Evolutionary conservation across 2,797 vertebrate species (phyloP).

Genomic region (Sternotherus odoratus): DNA sequence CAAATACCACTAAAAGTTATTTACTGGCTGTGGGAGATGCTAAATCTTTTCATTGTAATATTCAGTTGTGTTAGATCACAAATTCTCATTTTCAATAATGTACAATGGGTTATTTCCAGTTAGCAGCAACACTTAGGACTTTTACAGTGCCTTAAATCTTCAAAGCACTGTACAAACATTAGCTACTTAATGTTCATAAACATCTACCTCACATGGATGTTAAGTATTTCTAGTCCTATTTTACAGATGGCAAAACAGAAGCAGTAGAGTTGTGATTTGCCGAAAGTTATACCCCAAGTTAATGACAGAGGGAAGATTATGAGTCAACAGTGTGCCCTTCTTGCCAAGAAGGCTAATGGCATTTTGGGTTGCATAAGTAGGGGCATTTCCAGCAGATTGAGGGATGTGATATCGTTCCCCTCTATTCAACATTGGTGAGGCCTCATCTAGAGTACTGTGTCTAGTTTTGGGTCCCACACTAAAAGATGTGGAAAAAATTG

Average conservation of each 20-base stretch:
- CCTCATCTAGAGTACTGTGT: no score
- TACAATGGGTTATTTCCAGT: constrained; percentile 71
- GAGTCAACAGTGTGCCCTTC: no score
- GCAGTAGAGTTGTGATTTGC: constrained; percentile 52
- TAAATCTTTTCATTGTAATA: constrained; percentile 72
- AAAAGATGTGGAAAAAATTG: no score
- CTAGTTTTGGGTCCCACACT: no score
- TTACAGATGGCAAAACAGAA: constrained; percentile 64
- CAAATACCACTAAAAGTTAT: constrained; percentile 72
- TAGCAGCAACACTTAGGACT: constrained; percentile 59
- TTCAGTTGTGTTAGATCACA: constrained; percentile 67
- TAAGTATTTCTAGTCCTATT: constrained; percentile 58
- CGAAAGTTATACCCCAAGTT: constrained; percentile 43
- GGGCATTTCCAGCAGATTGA: no score
- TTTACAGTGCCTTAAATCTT: constrained; percentile 54
- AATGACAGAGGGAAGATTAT: constrained; percentile 61
- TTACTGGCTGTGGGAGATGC: constrained; percentile 77
- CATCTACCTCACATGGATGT: constrained; percentile 54
- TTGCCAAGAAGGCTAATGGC: no score
- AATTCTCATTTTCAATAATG: constrained; percentile 75
- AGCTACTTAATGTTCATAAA: constrained; percentile 59
- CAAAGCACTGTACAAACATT: constrained; percentile 22
- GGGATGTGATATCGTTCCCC: no score
- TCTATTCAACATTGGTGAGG: no score
- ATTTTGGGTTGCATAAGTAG: no score